These are phyloP conservation scores for Callionymus lyra DNA, from an alignment of 2,113 vertebrate genomes.

Conservation along the genomic window DNA sequence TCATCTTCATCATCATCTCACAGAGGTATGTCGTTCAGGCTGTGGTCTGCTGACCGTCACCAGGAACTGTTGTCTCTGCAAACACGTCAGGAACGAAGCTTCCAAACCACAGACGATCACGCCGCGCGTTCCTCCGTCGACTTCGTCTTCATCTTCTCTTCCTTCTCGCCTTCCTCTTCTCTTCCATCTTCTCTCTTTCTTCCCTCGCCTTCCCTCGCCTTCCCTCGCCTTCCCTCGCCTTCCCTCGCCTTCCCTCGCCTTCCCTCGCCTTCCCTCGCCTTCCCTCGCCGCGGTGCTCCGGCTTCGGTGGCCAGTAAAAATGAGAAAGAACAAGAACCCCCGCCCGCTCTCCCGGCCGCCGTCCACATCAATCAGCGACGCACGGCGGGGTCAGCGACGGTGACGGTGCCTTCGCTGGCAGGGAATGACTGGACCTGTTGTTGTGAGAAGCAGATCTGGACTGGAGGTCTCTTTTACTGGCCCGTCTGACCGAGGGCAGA, in stretches of 20 bases:
- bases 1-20: too few species aligned
- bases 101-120: constrained; percentile 31
- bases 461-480: constrained; percentile 60
- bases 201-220: background rate
- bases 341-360: constrained; percentile 47
- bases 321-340: constrained; percentile 58
- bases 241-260: too few species aligned
- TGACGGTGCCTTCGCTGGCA: constrained; percentile 55
- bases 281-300: constrained; percentile 30
- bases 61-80: constrained; percentile 39
- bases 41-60: constrained; percentile 18
- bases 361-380: constrained; percentile 54
- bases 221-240: too few species aligned
- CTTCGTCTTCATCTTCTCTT: too few species aligned
- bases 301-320: constrained; percentile 60
- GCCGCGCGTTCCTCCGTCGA: too few species aligned
- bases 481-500: constrained; percentile 49
- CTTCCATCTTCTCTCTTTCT: constrained; percentile 22
- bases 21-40: too few species aligned
- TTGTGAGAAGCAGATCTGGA: constrained; percentile 50
- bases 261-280: too few species aligned
- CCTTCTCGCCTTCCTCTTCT: too few species aligned
- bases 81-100: constrained; percentile 37
- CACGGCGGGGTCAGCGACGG: constrained; percentile 54
- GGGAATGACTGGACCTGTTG: constrained; percentile 57